Evolutionary conservation across 2,113 vertebrate genomes (phyloP).

Genomic region (Cephalopterus ornatus): DNA sequence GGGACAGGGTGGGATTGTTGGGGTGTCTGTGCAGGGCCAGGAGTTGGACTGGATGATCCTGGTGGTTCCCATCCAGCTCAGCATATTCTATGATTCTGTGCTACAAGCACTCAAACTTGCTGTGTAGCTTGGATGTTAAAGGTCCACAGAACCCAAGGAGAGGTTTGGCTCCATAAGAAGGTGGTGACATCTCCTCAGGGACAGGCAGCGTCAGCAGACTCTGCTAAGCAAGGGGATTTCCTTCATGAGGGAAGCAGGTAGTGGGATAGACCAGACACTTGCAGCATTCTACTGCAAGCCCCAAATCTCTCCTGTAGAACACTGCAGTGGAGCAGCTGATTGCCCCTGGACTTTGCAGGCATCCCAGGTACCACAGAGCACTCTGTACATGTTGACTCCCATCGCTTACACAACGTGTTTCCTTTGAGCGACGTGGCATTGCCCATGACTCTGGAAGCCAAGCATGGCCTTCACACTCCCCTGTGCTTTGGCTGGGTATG

Average conservation of each 20-base stretch:
- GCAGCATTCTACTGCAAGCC: fast-evolving
- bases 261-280: fast-evolving
- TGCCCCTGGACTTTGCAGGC: fast-evolving
- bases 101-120: fast-evolving
- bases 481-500: fast-evolving
- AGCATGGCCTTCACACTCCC: fast-evolving
- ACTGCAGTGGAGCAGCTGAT: fast-evolving
- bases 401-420: fast-evolving
- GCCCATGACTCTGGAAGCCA: background rate
- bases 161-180: fast-evolving
- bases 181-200: background rate
- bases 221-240: background rate
- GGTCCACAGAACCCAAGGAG: fast-evolving
- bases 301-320: fast-evolving
- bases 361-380: fast-evolving
- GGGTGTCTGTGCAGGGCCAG: background rate
- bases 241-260: fast-evolving
- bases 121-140: fast-evolving
- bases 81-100: background rate
- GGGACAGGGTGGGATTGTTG: background rate
- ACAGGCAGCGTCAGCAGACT: too few species aligned
- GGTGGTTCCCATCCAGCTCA: background rate
- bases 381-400: fast-evolving
- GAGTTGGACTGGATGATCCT: background rate
- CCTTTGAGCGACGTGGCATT: fast-evolving